phyloP scores from a whole-genome alignment of 2,888 invertebrate species.

The Therioaphis trifolii region DNA sequence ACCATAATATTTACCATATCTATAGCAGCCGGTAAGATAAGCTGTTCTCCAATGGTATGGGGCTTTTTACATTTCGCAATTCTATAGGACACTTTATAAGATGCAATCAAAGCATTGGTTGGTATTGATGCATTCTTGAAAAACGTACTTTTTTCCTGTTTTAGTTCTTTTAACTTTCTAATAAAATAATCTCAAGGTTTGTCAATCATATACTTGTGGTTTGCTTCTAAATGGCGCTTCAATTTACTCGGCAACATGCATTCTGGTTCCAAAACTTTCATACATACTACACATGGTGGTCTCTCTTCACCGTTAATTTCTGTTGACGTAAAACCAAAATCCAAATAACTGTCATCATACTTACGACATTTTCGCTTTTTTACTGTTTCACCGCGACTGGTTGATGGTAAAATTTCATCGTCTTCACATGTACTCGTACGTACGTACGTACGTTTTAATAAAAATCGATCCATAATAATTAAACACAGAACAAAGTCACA shows the following conservation, averaged over 20 bases:
- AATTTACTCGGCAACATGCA: conserved; percentile 64
- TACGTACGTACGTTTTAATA: no score
- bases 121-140: conserved; percentile 30
- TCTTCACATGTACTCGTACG: no score
- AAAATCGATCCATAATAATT: no score
- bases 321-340: conserved; percentile 20
- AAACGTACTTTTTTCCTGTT: conserved; percentile 63
- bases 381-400: no score
- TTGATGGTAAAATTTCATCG: no score
- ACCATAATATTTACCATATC: conserved; percentile 66
- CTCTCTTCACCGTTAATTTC: conserved; percentile 40
- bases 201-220: conserved; percentile 62
- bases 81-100: neutral
- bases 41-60: conserved; percentile 65
- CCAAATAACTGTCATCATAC: conserved; percentile 26
- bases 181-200: conserved; percentile 49
- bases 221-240: conserved; percentile 64
- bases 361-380: no score
- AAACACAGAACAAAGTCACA: no score
- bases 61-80: conserved; percentile 65
- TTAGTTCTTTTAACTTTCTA: conserved; percentile 63
- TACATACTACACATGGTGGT: conserved; percentile 55
- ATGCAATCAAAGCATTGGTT: neutral
- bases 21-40: conserved; percentile 59
- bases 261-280: conserved; percentile 61